Base-by-base conservation (phyloP, 92 coral and sea anemone genomes). In the Porites lobata region DNA sequence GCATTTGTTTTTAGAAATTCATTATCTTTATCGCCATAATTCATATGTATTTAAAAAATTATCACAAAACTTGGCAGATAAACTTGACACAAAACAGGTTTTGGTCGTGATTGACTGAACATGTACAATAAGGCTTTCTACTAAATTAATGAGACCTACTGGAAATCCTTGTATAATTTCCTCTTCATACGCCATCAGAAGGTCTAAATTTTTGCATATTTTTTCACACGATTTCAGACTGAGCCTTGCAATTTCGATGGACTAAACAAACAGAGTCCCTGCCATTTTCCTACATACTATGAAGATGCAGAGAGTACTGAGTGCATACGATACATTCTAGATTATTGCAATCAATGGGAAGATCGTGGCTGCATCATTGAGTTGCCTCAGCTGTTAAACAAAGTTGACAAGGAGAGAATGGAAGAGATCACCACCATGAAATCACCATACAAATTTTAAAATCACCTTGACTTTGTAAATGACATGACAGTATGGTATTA, bases 351-450 rank as follows among this genome's bases (percentile, higher is more conserved):
- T 65, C 74, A 26, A 26, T 91, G 91, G 91, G 88, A 91, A 63
- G 94, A 91, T 59, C 83, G 76, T 12, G 94, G 94, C 69, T 91
- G 94, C 26, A 61, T 77, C 62, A 61, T 67, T 9, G 94, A 91
- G 62, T 83, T 91, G 84, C 94, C 94, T 0, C 88, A 91, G 62
- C 38, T 91, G 61, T 58, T 91, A n/a, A 81, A 91, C 81, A 91
- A 91, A 74, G 80, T 78, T 86, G 79, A 54, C 59, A 69, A 38
- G 13, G 59, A 58, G 5, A 54, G 19, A 70, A 80, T 80, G 76
- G 50, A 67, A 56, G 24, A 68, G 66, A 80, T 68, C 3, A 67
- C 53, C n/a, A 20, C 54, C 66, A 22, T 68, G 54, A 51, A 80
- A 68, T 67, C 76, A 54, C 75, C 76, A 21, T 80, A 53, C 18